A percentile compares a stretch with the other conserved stretches of the same genome.
Conservation (phyloP, 2,888 invertebrate genomes). For the Sturmia bella region DNA sequence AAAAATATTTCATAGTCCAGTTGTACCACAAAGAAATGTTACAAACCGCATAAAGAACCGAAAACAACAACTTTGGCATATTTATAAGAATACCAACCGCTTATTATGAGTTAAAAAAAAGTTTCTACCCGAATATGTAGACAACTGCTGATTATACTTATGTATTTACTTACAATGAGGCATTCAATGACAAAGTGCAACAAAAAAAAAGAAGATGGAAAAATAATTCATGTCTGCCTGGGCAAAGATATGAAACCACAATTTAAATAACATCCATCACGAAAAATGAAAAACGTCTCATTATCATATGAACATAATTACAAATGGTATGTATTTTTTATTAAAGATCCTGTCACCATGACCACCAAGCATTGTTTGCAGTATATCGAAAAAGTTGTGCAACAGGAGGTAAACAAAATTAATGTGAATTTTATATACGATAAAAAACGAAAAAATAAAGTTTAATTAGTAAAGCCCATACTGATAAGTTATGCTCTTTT, state of each 20-base stretch:
- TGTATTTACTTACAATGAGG: constrained; percentile 38
- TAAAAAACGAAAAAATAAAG: no score
- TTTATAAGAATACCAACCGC: constrained; percentile 5
- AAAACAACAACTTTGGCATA: not conserved
- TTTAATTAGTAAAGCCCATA: no score
- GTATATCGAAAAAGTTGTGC: no score
- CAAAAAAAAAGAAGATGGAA: constrained; percentile 17
- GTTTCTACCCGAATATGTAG: constrained; percentile 13
- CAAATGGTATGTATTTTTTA: constrained; percentile 32
- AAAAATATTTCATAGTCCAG: no score
- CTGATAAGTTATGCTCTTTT: no score
- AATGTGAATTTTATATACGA: no score
- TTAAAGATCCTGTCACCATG: constrained; percentile 2
- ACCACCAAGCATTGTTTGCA: not conserved
- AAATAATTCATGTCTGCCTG: constrained; percentile 17
- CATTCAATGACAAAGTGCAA: constrained; percentile 51
- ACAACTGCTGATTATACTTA: constrained; percentile 25
- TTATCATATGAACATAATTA: constrained; percentile 48
- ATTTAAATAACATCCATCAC: constrained; percentile 48
- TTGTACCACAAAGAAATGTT: no score
- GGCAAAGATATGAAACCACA: constrained; percentile 44
- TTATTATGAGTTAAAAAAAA: constrained; percentile 18
- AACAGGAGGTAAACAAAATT: no score
- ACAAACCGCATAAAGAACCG: not conserved
- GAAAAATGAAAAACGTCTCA: constrained; percentile 36